These are phyloP conservation scores for Cheilosia grossa DNA, from an alignment of 2,888 invertebrate genomes.

Conservation along the genomic window DNA sequence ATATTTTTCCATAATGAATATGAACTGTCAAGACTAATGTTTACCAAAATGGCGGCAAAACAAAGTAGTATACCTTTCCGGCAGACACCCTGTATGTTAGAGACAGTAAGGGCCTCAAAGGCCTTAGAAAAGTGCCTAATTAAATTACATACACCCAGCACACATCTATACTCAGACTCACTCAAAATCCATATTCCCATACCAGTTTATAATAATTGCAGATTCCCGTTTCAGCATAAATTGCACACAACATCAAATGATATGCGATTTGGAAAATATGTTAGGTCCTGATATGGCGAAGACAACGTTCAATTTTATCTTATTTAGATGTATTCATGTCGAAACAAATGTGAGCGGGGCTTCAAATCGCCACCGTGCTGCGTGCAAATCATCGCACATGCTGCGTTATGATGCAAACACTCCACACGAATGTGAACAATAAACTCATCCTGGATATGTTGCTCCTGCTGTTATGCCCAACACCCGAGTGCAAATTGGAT, in stretches of 20 bases:
- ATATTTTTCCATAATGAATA: too few species aligned
- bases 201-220: not conserved
- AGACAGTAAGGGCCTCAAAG: too few species aligned
- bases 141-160: too few species aligned
- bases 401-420: slow-evolving; percentile 73
- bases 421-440: slow-evolving; percentile 62
- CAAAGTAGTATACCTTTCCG: too few species aligned
- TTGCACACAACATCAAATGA: slow-evolving; percentile 49
- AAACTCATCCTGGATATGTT: slow-evolving; percentile 56
- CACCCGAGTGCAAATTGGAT: slow-evolving; percentile 68
- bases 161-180: too few species aligned
- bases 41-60: too few species aligned
- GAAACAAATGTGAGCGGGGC: slow-evolving; percentile 62
- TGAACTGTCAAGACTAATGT: too few species aligned
- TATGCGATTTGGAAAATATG: slow-evolving; percentile 46
- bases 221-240: slow-evolving; percentile 41
- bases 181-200: not conserved
- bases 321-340: slow-evolving; percentile 64
- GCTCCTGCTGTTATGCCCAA: slow-evolving; percentile 61
- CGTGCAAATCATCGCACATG: slow-evolving; percentile 72
- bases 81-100: too few species aligned
- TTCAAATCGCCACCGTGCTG: slow-evolving; percentile 68
- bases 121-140: too few species aligned
- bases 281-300: slow-evolving; percentile 31
- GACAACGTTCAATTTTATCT: slow-evolving; percentile 48